Evolutionary conservation across 2,113 vertebrate genomes (phyloP).

Genomic region (Cyanoderma ruficeps): DNA sequence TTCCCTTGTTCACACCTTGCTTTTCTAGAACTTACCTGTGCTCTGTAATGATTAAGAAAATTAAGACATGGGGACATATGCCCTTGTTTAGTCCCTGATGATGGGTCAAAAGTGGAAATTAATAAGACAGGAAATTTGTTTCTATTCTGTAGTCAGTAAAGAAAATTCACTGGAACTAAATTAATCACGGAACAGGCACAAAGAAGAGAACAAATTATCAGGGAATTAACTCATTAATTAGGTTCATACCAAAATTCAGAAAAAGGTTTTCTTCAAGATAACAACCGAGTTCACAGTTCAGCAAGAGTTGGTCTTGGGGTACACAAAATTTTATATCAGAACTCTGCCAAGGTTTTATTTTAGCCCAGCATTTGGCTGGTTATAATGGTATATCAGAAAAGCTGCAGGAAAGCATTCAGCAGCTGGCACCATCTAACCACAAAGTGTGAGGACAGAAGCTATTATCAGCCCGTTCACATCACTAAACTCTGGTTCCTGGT

Average conservation of each 20-base stretch:
- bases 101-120: slow-evolving; percentile 23
- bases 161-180: slow-evolving; percentile 59
- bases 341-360: background rate
- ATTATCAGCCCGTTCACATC: background rate
- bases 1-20: background rate
- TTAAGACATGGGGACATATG: background rate
- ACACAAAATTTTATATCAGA: background rate
- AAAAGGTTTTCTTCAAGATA: background rate
- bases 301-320: background rate
- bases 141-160: slow-evolving; percentile 10
- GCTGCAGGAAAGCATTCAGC: background rate
- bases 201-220: slow-evolving; percentile 31
- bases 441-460: background rate
- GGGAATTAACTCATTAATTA: slow-evolving; percentile 52
- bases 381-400: background rate
- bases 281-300: background rate
- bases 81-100: background rate
- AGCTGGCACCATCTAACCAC: background rate
- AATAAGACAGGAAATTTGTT: slow-evolving; percentile 14
- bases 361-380: background rate
- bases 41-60: background rate
- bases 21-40: background rate
- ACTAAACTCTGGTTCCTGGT: background rate
- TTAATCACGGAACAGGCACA: slow-evolving; percentile 44
- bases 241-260: background rate